phyloP scores from a whole-genome alignment of 1,140 invertebrate species.

The Nymphalis io region DNA sequence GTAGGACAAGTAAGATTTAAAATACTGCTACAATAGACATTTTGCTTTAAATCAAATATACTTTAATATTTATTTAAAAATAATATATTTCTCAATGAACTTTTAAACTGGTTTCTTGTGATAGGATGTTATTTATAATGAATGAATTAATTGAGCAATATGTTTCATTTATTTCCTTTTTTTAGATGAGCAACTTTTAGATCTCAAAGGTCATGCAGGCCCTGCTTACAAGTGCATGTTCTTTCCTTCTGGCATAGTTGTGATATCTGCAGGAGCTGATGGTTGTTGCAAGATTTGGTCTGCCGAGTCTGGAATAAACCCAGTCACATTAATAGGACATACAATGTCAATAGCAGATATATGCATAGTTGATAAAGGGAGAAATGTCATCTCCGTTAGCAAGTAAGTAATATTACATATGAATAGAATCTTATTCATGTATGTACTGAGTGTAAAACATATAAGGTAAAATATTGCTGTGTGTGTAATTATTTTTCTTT shows the following conservation, averaged over 20 bases:
- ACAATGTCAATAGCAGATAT: constrained; percentile 84
- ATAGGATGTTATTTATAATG: too few species aligned
- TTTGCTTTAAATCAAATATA: too few species aligned
- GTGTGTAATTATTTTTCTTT: not conserved
- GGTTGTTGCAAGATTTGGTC: constrained; percentile 87
- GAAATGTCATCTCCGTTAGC: constrained; percentile 87
- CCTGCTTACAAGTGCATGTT: constrained; percentile 87
- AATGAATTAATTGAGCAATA: too few species aligned
- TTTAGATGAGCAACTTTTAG: constrained; percentile 78
- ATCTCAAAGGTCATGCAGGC: constrained; percentile 84
- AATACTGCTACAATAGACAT: not conserved
- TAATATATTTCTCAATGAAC: too few species aligned
- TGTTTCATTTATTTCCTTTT: constrained; percentile 22
- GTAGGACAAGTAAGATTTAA: constrained; percentile 76
- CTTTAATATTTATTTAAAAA: too few species aligned
- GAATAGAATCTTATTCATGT: not conserved
- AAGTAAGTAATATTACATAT: constrained; percentile 62
- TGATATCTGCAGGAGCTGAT: constrained; percentile 86
- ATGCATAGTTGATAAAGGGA: constrained; percentile 86
- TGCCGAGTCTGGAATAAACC: constrained; percentile 84
- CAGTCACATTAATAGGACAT: constrained; percentile 85
- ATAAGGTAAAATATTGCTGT: not conserved
- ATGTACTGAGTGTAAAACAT: not conserved
- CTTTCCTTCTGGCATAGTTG: constrained; percentile 87
- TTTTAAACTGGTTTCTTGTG: too few species aligned